A percentile compares a stretch with the other conserved stretches of the same genome.
Evolutionary conservation across 2,797 vertebrate genomes (phyloP).

Genomic region (Microcaecilia unicolor): DNA sequence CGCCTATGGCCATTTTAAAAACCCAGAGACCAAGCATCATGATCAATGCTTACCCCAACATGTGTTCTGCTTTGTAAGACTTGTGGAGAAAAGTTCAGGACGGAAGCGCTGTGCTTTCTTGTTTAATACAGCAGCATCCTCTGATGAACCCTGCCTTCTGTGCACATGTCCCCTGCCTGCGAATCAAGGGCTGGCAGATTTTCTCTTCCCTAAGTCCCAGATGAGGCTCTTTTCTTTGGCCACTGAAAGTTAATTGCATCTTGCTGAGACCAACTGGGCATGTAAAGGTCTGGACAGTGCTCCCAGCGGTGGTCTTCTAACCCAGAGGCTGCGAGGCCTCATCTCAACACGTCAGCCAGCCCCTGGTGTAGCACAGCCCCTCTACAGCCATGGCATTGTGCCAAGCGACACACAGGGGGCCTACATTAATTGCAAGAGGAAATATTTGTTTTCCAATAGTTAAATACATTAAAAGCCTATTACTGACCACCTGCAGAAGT

Average conservation of each 20-base stretch:
- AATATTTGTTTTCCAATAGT: slow-evolving; percentile 72
- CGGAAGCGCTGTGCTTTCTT: slow-evolving; percentile 17
- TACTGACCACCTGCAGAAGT: slow-evolving; percentile 62
- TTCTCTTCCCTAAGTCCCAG: slow-evolving; percentile 49
- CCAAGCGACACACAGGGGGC: slow-evolving; percentile 25
- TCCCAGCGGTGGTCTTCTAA: slow-evolving; percentile 46
- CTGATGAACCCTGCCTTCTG: slow-evolving; percentile 37
- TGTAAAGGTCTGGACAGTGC: slow-evolving; percentile 70
- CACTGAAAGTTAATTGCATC: slow-evolving; percentile 64
- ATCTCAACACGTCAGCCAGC: slow-evolving; percentile 9
- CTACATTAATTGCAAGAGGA: slow-evolving; percentile 38
- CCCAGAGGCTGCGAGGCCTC: slow-evolving; percentile 33
- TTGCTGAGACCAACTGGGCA: slow-evolving; percentile 78
- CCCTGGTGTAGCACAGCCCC: slow-evolving; percentile 18
- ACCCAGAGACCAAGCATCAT: too few relatives aligned
- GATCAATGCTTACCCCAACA: too few relatives aligned
- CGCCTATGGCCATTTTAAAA: too few relatives aligned
- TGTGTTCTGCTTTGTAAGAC: too few relatives aligned
- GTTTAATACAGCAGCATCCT: slow-evolving; percentile 41
- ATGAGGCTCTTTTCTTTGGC: slow-evolving; percentile 41
- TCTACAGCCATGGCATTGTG: slow-evolving; percentile 24
- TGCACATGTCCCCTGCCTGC: slow-evolving; percentile 30
- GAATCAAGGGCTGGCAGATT: slow-evolving; percentile 41
- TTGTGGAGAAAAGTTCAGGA: not conserved
- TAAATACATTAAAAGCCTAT: slow-evolving; percentile 75